phyloP scores from a whole-genome alignment of 2,797 vertebrate genomes.

The Sebastes iracundus region DNA sequence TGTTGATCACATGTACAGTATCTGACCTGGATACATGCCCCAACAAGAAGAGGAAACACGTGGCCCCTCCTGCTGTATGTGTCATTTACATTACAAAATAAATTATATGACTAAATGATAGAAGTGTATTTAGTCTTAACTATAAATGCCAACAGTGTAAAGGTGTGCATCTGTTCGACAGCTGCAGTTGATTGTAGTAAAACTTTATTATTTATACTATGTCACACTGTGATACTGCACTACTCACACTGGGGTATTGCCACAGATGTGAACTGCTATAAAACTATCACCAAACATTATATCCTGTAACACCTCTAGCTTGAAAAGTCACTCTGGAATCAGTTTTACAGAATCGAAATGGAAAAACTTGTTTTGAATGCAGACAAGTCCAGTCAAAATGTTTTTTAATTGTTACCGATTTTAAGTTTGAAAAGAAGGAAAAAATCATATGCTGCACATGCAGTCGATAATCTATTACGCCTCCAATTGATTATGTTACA shows the following conservation, averaged over 20 bases:
- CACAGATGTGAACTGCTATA: not conserved
- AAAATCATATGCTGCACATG: not conserved
- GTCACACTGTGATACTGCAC: not conserved
- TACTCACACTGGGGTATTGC: not conserved
- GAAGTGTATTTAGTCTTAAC: not conserved
- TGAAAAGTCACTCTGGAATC: too few relatives aligned
- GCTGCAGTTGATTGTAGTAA: not conserved
- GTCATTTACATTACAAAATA: conserved; percentile 37
- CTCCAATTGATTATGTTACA: not conserved
- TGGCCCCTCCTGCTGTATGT: not conserved
- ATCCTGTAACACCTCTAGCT: not conserved
- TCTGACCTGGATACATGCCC: not conserved
- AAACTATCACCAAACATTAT: not conserved
- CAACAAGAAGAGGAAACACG: not conserved
- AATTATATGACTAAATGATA: conserved; percentile 27
- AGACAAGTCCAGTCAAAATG: not conserved
- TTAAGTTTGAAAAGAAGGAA: not conserved
- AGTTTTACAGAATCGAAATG: not conserved
- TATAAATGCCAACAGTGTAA: not conserved
- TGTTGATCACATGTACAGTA: not conserved
- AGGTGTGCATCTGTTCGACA: not conserved
- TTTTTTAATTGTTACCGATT: not conserved
- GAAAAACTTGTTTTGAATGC: not conserved
- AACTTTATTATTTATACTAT: not conserved
- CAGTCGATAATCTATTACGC: not conserved